These are phyloP conservation scores for Pomatostomus ruficeps DNA, from an alignment of 2,113 vertebrate genomes.

Conservation along the genomic window DNA sequence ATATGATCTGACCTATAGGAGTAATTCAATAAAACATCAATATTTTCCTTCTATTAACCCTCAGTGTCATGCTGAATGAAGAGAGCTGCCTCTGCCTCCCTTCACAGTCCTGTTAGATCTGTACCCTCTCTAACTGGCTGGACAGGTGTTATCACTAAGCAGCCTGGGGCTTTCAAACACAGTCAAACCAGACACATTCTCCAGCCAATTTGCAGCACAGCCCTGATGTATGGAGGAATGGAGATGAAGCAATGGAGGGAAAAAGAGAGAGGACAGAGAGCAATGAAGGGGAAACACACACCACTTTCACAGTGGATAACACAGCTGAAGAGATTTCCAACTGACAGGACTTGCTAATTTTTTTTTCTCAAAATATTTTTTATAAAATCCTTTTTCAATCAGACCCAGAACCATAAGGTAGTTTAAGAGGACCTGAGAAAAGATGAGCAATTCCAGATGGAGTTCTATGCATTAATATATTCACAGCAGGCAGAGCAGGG, in stretches of 20 bases:
- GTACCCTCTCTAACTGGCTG: not conserved
- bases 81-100: slow-evolving; percentile 50
- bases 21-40: slow-evolving; percentile 80
- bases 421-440: not conserved
- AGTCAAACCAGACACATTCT: not conserved
- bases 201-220: not conserved
- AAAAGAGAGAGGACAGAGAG: not conserved
- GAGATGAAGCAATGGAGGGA: not conserved
- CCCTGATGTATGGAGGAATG: not conserved
- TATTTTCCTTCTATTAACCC: slow-evolving; percentile 80
- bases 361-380: not conserved
- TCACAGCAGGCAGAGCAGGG: not conserved
- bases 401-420: not conserved
- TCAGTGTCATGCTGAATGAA: slow-evolving; percentile 42
- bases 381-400: not conserved
- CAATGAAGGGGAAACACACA: not conserved
- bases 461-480: not conserved
- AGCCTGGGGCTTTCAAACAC: not conserved
- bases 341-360: not conserved
- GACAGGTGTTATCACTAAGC: slow-evolving; percentile 46
- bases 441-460: slow-evolving; percentile 39
- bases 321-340: not conserved
- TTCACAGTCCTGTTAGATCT: not conserved
- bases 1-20: slow-evolving; percentile 72
- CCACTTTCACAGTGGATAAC: not conserved